phyloP scores from a whole-genome alignment of 2,113 vertebrate genomes.

The Todiramphus chloris region DNA sequence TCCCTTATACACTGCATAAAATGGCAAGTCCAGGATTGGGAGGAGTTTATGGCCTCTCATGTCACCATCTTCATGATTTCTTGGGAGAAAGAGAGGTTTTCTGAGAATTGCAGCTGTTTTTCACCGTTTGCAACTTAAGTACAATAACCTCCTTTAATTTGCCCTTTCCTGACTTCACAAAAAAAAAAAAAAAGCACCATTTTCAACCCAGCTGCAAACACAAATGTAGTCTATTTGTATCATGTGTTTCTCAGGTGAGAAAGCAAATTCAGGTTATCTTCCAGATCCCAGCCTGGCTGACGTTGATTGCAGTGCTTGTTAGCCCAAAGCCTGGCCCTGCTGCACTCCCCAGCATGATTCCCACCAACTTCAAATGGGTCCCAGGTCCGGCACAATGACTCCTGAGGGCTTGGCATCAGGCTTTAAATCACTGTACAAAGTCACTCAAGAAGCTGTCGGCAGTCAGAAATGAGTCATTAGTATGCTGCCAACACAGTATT shows the following conservation, averaged over 20 bases:
- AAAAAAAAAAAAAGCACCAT: background rate
- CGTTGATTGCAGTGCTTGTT: background rate
- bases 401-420: background rate
- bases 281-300: background rate
- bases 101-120: background rate
- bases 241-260: background rate
- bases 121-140: background rate
- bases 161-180: background rate
- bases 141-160: background rate
- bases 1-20: accelerated
- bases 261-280: background rate
- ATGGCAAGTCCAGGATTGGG: background rate
- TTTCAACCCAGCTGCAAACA: background rate
- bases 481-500: conserved; percentile 68
- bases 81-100: background rate
- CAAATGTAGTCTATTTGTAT: accelerated
- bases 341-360: background rate
- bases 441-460: conserved; percentile 55
- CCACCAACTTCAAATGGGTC: background rate
- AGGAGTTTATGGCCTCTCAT: background rate
- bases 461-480: conserved; percentile 69
- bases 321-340: background rate
- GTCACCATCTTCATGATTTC: background rate
- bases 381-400: background rate
- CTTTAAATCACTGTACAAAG: conserved; percentile 27